A percentile compares a stretch with the other conserved stretches of the same genome.
These are phyloP conservation scores for Polia nebulosa DNA, from an alignment of 2,888 invertebrate species.

Conservation along the genomic window DNA sequence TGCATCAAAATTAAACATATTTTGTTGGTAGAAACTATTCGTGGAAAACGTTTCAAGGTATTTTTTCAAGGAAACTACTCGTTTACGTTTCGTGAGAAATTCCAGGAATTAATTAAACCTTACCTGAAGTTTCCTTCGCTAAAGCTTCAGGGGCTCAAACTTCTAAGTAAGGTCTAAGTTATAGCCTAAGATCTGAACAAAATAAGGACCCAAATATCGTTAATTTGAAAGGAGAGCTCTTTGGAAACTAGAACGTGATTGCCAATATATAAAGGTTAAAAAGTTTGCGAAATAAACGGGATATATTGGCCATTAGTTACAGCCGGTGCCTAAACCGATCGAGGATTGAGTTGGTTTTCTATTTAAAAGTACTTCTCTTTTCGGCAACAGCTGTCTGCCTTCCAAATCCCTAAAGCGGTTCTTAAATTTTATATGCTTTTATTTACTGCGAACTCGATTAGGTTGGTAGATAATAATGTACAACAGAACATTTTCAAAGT, in stretches of 20 bases:
- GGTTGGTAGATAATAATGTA: no score
- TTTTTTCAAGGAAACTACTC: neutral
- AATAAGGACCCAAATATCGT: conserved; percentile 9
- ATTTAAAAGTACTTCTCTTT: conserved; percentile 30
- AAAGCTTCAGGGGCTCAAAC: conserved; percentile 1
- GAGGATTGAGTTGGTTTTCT: conserved; percentile 27
- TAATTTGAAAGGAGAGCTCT: conserved; percentile 36
- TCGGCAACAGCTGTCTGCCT: conserved; percentile 19
- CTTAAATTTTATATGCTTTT: conserved; percentile 5
- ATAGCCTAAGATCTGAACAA: neutral
- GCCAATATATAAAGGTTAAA: conserved; percentile 44
- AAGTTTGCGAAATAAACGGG: conserved; percentile 47
- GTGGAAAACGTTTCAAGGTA: neutral
- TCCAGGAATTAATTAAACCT: neutral
- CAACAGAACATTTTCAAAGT: no score
- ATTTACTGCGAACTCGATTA: neutral
- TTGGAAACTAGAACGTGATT: conserved; percentile 30
- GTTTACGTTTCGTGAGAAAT: conserved; percentile 7
- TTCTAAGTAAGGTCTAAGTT: conserved; percentile 20
- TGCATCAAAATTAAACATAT: neutral
- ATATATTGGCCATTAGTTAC: conserved; percentile 40
- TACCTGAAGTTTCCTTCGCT: neutral
- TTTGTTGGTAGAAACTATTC: neutral
- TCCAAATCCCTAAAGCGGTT: conserved; percentile 17
- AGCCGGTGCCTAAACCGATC: conserved; percentile 17